Evolutionary conservation across 53 echinoderm and acorn worm genomes (phyloP).

Genomic region (Holothuria scabra): DNA sequence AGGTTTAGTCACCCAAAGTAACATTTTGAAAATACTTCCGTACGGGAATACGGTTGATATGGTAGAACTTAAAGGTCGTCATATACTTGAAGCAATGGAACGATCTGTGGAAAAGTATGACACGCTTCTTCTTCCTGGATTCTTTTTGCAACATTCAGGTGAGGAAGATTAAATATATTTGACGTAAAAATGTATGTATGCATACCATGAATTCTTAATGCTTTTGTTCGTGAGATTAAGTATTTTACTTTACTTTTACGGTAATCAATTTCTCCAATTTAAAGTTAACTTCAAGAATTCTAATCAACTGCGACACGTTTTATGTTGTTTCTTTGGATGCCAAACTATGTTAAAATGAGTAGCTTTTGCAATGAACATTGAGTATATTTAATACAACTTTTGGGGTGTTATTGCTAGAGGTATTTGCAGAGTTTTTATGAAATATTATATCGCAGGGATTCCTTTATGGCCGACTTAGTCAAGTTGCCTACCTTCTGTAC

Average conservation of each 20-base stretch:
- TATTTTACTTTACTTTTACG: too few species aligned
- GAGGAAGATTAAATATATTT: background rate
- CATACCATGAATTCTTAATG: background rate
- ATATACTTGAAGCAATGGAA: conserved; percentile 50
- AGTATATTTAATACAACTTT: too few species aligned
- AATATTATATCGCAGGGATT: too few species aligned
- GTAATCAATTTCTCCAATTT: too few species aligned
- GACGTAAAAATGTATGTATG: background rate
- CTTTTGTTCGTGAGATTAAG: background rate
- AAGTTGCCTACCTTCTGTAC: too few species aligned
- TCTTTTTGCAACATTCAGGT: conserved; percentile 52
- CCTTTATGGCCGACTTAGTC: too few species aligned
- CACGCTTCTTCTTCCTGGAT: background rate
- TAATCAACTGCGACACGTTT: too few species aligned
- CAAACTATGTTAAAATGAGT: background rate
- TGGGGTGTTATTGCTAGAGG: too few species aligned
- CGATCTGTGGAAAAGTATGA: conserved; percentile 46
- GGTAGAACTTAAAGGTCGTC: conserved; percentile 32
- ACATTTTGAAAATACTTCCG: conserved; percentile 32
- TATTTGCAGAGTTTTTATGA: too few species aligned
- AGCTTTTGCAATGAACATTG: background rate
- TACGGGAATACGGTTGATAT: conserved; percentile 50
- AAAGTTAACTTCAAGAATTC: too few species aligned
- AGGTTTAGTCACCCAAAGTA: conserved; percentile 17
- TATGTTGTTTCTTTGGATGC: background rate